Conservation (phyloP, 2,888 invertebrate species). For the Sipha maydis region DNA sequence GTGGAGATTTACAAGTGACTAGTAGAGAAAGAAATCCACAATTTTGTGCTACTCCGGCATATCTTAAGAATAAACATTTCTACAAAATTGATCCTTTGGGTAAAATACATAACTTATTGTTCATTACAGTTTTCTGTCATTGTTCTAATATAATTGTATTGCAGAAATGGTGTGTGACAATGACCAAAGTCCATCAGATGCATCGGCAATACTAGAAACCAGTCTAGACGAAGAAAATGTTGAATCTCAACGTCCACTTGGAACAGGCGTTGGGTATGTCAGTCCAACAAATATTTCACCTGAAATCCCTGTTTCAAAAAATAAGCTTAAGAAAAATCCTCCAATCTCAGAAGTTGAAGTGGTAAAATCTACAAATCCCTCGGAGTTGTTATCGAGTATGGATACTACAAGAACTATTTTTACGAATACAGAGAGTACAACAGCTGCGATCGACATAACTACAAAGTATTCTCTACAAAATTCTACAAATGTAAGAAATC, state of each 20-base stretch:
- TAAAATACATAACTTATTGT: constrained; percentile 64
- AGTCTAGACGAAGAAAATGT: constrained; percentile 67
- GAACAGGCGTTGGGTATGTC: constrained; percentile 70
- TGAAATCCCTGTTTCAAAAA: constrained; percentile 64
- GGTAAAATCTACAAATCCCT: constrained; percentile 28
- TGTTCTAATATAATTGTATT: constrained; percentile 59
- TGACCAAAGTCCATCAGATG: constrained; percentile 61
- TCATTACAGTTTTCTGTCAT: neutral
- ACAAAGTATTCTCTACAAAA: constrained; percentile 7
- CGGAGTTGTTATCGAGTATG: constrained; percentile 11
- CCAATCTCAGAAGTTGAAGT: constrained; percentile 43
- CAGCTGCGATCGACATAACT: constrained; percentile 1
- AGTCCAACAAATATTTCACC: constrained; percentile 66
- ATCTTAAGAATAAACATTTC: constrained; percentile 84
- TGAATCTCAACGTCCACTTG: constrained; percentile 69
- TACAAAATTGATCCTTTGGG: constrained; percentile 86
- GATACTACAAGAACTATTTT: constrained; percentile 6
- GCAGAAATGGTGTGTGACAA: constrained; percentile 68
- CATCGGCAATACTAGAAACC: constrained; percentile 63
- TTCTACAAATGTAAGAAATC: constrained; percentile 27
- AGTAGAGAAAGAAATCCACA: constrained; percentile 91
- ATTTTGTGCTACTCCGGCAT: constrained; percentile 86
- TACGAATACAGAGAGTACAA: constrained; percentile 34
- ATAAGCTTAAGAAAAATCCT: constrained; percentile 43
- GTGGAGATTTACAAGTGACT: constrained; percentile 89